Evolutionary conservation across 37 sponge, comb jelly and placozoan species (phyloP), one percentile per base, ranked within the genome.

Genomic region (Hormiphora californensis): DNA sequence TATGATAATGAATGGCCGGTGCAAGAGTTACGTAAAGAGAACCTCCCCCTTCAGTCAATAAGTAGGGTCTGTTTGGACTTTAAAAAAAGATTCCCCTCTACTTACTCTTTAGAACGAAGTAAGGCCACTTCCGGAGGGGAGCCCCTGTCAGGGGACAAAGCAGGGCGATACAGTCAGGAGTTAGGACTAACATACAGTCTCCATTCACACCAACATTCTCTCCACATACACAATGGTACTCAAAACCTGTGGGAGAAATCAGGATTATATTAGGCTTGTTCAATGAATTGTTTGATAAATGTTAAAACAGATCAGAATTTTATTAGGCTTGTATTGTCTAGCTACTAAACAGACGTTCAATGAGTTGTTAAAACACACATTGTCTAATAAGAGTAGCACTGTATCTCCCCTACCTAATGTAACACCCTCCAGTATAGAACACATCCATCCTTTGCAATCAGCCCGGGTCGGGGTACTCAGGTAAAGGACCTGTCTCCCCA

Each of bases 61-160:
- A n/a, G n/a, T n/a, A n/a, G n/a, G n/a, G n/a, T n/a, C n/a, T n/a
- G n/a, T n/a, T n/a, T n/a, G n/a, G n/a, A n/a, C n/a, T n/a, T n/a
- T n/a, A n/a, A n/a, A n/a, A n/a, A n/a, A n/a, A n/a, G n/a, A n/a
- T n/a, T n/a, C n/a, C n/a, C n/a, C n/a, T n/a, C n/a, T 49, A 65
- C 68, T 30, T 25, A 73, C 81, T 22, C 17, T 43, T 73, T 23
- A 73, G 81, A 9, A 73, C 27, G 81, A 73, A 73, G 81, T 43
- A 73, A 28, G 81, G 81, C 81, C 81, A 73, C 46, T 73, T 73
- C 81, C 81, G 40, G 17, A 73, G 44, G 35, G 81, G 81, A 40
- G 81, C 81, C 46, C 81, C 81, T 27, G 81, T 73, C 12, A 73
- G 81, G 22, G 81, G 81, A 40, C 81, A 73, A 3, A 73, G 44